Base-by-base conservation (phyloP, 2,888 invertebrate genomes). In the Platycheirus albimanus region DNA sequence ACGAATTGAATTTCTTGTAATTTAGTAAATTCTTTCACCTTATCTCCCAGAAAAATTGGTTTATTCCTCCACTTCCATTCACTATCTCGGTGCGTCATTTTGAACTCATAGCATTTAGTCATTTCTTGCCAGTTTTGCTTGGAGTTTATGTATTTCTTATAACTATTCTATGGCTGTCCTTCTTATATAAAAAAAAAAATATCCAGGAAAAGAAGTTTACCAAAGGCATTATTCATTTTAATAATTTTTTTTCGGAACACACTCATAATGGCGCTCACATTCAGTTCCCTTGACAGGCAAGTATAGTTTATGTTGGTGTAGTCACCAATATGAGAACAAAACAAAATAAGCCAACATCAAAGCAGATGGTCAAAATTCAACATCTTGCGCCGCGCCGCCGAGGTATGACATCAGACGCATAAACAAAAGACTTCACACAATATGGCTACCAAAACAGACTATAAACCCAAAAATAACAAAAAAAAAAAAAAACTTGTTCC, bases 361-460 rank as follows among this genome's bases (percentile, higher is more conserved):
- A 80, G 70, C 80, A 81, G 80, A 81, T 81, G 80, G 80, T 71
- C 76, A 81, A 58, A 11, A 36, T 38, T 24, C 36, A 36, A 45
- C 47, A 51, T 33, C 58, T 43, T 61, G n/a, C 15, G 30, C 45
- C 52, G 15, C 45, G 30, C 7, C 15, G 30, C 45, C 52, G 15
- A 30, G 30, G 69, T 56, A 83, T 83, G 83, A 83, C 83, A 78
- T 83, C 83, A 83, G 69, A 83, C 77, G 74, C 63, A 69, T 77
- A 78, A 76, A 76, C 72, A 78, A 83, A 77, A 78, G 58, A 77
- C 36, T 63, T 72, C 43, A 45, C 61, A 61, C 61, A 61, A 61
- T 52, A 63, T 64, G 61, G 52, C 24, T 52, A 61, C 52, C 51
- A 63, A 67, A 72, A 67, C 54, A 77, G 33, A 61, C 7, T 24